Evolutionary conservation across 2,888 invertebrate species (phyloP).

Genomic region (Polydrusus cervinus): DNA sequence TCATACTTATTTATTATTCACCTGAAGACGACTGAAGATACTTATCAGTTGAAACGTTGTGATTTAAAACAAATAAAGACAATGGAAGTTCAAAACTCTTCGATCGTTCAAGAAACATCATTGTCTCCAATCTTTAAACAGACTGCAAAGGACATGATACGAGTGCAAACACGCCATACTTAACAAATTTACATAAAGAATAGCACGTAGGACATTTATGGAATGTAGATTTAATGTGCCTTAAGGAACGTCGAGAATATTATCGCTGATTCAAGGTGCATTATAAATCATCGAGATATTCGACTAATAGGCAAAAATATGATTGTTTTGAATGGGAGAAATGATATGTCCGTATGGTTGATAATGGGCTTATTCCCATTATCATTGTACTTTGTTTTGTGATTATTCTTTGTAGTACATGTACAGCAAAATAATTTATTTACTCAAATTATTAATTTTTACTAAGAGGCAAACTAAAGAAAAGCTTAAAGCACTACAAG

Average conservation of each 20-base stretch:
- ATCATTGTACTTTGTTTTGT: neutral
- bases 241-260: conserved; percentile 25
- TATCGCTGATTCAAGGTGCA: conserved; percentile 18
- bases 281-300: conserved; percentile 36
- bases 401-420: neutral
- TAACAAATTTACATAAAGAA: conserved; percentile 30
- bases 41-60: no score
- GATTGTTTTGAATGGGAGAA: neutral
- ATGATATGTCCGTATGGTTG: neutral
- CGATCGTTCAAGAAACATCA: no score
- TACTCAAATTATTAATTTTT: no score
- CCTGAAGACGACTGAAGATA: no score
- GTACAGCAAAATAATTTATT: no score
- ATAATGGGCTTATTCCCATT: neutral
- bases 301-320: conserved; percentile 37
- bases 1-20: no score
- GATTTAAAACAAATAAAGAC: no score
- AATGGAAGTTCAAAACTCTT: no score
- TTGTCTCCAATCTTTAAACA: no score
- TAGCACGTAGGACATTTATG: conserved; percentile 39
- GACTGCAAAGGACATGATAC: no score
- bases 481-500: no score
- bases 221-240: conserved; percentile 38
- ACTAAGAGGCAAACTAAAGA: no score
- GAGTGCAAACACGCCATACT: neutral